These are phyloP conservation scores for Chloroclystis v-ata DNA, from an alignment of 2,888 invertebrate species.

Conservation along the genomic window DNA sequence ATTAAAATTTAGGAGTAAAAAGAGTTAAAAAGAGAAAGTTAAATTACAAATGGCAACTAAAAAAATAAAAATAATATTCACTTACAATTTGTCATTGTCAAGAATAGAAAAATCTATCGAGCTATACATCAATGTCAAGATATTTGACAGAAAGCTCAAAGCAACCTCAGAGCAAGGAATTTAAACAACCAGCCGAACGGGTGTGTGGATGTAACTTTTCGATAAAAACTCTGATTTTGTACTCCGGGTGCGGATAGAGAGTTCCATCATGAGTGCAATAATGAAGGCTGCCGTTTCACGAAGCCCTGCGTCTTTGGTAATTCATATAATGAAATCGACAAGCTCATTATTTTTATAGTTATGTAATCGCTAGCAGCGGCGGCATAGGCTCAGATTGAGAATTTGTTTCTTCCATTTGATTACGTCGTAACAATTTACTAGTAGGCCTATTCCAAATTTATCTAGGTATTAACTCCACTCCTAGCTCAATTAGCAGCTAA, in stretches of 20 bases:
- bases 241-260: slow-evolving; percentile 74
- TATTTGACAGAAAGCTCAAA: slow-evolving; percentile 2
- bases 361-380: slow-evolving; percentile 54
- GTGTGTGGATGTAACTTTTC: slow-evolving; percentile 41
- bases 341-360: slow-evolving; percentile 47
- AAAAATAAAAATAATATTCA: no score
- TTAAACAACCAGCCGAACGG: slow-evolving; percentile 6
- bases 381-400: slow-evolving; percentile 32
- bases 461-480: no score
- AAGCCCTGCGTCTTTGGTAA: slow-evolving; percentile 66
- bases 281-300: slow-evolving; percentile 65
- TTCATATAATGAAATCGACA: slow-evolving; percentile 20
- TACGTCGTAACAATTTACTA: not conserved
- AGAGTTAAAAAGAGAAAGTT: no score
- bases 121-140: no score
- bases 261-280: slow-evolving; percentile 78
- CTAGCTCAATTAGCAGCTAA: no score
- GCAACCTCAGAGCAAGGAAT: not conserved
- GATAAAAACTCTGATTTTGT: slow-evolving; percentile 41
- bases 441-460: no score
- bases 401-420: slow-evolving; percentile 33
- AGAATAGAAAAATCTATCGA: no score
- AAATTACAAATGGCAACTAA: no score
- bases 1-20: no score
- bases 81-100: no score